Base-by-base conservation (phyloP, 2,888 invertebrate genomes). In the Tenthredo distinguenda region DNA sequence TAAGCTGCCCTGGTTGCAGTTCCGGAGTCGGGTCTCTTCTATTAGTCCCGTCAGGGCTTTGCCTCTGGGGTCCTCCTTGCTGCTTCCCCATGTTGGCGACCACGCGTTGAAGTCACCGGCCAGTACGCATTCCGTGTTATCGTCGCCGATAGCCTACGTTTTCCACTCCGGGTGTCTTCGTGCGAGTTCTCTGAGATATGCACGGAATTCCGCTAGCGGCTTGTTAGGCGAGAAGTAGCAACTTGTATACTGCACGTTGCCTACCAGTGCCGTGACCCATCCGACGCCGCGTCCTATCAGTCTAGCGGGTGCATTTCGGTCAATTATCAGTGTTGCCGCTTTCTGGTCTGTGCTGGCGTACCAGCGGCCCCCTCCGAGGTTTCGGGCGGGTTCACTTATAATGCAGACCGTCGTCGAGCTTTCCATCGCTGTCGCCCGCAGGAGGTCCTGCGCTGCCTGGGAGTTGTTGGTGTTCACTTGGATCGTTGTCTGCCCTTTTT, bases 81-180 rank as follows among this genome's bases (percentile, higher is more conserved):
- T 34, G 43, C 47, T 43, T n/a, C 74, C 74, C 74, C 74, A 74
- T 43, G 5, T 9, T 6, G 40, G 40, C 2, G 47, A 40, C 74
- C 43, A n/a, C 2, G 74, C 74, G n/a, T 74, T 74, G 21, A 74
- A 43, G n/a, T 74, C 74, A 4, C 74, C 74, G 9, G 21, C 43
- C 21, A 74, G 6, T 5, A 74, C 21, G 6, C 62, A n/a, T 7
- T 5, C 21, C 6, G 34, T 71, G 26, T 26, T 26, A 26, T 26
- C 26, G 37, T 12, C 34, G 10, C 37, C 43, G 40, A 47, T 6
- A 21, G n/a, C 71, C 9, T 74, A 6, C 21, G 9, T 2, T 18
- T 43, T 43, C 43, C 21, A 34, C 43, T 18, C 18, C 9, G 7
- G 2, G 6, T 34, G 71, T 10, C 31, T 6, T 10, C 37, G 15